phyloP scores from a whole-genome alignment of 2,113 vertebrate species.

The Mandrillus leucophaeus region DNA sequence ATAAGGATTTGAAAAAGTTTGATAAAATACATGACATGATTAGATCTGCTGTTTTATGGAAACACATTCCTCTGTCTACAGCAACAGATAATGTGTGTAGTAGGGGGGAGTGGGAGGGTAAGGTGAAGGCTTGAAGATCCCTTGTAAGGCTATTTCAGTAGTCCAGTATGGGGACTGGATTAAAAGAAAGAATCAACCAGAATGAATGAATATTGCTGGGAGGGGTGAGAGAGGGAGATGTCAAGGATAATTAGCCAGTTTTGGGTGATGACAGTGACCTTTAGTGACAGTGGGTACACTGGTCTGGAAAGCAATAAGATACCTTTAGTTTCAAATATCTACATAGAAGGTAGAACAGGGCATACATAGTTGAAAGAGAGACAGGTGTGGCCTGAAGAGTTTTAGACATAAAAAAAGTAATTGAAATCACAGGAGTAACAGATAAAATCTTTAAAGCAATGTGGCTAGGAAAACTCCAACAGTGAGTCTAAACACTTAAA shows the following conservation, averaged over 20 bases:
- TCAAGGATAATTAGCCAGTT: background rate
- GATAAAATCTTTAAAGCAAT: background rate
- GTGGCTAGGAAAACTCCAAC: background rate
- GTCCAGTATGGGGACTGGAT: background rate
- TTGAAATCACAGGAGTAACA: background rate
- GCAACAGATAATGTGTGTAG: background rate
- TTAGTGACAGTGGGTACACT: background rate
- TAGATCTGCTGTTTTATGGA: background rate
- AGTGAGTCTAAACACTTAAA: background rate
- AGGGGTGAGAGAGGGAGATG: background rate
- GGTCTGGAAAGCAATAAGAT: background rate
- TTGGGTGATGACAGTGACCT: background rate
- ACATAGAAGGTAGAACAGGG: background rate
- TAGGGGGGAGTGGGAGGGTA: background rate
- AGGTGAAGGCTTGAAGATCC: background rate
- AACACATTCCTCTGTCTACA: background rate
- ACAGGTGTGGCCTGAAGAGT: background rate
- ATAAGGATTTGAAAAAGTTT: background rate
- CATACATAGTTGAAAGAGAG: background rate
- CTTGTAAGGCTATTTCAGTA: background rate
- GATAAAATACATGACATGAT: background rate
- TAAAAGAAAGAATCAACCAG: background rate
- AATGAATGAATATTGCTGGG: background rate
- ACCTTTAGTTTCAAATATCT: background rate
- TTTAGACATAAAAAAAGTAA: background rate